Evolutionary conservation across 2,888 invertebrate genomes (phyloP), one percentile per base, ranked within the genome.

Genomic region (Netelia fuscicornis): DNA sequence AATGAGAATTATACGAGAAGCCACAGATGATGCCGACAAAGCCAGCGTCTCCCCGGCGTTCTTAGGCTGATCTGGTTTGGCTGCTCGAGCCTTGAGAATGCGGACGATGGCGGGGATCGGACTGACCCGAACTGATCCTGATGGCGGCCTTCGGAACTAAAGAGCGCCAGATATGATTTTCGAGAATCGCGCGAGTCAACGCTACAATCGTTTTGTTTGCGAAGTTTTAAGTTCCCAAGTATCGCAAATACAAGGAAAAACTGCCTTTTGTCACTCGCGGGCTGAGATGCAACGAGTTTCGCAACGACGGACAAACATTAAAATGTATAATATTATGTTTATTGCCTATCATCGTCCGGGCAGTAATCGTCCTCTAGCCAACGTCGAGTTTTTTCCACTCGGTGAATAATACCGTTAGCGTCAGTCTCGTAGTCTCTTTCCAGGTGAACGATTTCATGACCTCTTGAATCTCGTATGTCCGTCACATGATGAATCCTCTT

Each of bases 61-160:
- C 9, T 23, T n/a, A 8, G 25, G 30, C 48, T 52, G 9, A 23
- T 52, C 52, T 54, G 68, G 52, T 52, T 23, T 52, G 23, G 48
- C 20, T 20, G 9, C 20, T 13, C 23, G 23, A 17, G 17, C 17
- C 17, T 17, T 37, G 54, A 11, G 37, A 17, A 13, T 10, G 23
- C 10, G 48, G 10, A 48, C 48, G 48, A 48, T 30, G 30, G 52
- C 13, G 71, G 37, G 71, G 30, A 30, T 56, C 37, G 30, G 30
- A 30, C 30, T 48, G 48, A 48, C 11, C 48, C 71, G 9, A 56
- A 42, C n/a, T 71, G 58, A 71, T 71, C 71, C 71, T 71, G 58
- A 71, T 58, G 71, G 71, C 71, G 71, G 71, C 71, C 54, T 17
- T 42, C 30, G 42, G 52, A 37, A 56, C 71, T 56, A 58, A 37